Evolutionary conservation across 2,113 vertebrate species (phyloP).

Genomic region (Petromus typicus): DNA sequence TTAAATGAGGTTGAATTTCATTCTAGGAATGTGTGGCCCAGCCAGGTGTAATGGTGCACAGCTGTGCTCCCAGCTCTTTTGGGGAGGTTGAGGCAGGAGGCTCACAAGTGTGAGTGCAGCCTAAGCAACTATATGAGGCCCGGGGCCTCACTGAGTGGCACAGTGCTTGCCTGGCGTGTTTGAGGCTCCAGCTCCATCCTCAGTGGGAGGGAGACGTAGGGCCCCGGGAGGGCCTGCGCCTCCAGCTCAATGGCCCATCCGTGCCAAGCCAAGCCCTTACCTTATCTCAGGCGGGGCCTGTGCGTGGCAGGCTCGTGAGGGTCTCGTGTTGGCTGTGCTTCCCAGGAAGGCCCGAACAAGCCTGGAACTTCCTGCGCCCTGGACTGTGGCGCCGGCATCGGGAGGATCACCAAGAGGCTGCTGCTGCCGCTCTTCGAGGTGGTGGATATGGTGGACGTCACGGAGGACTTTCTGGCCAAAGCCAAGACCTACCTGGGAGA

Average conservation of each 20-base stretch:
- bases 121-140: not conserved
- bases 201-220: rapidly evolving
- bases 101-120: not conserved
- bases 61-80: not conserved
- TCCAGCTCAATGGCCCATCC: not conserved
- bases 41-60: not conserved
- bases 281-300: rapidly evolving
- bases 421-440: slow-evolving; percentile 94
- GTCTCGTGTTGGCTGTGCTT: not conserved
- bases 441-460: slow-evolving; percentile 97
- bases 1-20: not conserved
- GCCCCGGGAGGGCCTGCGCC: not conserved
- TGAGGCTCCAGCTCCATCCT: not conserved
- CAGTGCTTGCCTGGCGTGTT: not conserved
- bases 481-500: slow-evolving; percentile 94
- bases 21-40: not conserved
- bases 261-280: not conserved
- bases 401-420: slow-evolving; percentile 95
- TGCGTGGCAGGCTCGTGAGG: not conserved
- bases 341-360: slow-evolving; percentile 92
- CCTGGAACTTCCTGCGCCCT: slow-evolving; percentile 90
- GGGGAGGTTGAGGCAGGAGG: not conserved
- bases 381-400: slow-evolving; percentile 97
- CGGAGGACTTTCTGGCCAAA: slow-evolving; percentile 94
- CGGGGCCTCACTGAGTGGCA: not conserved